These are phyloP conservation scores for Mus pahari DNA, from an alignment of 2,113 vertebrate species.

Conservation along the genomic window DNA sequence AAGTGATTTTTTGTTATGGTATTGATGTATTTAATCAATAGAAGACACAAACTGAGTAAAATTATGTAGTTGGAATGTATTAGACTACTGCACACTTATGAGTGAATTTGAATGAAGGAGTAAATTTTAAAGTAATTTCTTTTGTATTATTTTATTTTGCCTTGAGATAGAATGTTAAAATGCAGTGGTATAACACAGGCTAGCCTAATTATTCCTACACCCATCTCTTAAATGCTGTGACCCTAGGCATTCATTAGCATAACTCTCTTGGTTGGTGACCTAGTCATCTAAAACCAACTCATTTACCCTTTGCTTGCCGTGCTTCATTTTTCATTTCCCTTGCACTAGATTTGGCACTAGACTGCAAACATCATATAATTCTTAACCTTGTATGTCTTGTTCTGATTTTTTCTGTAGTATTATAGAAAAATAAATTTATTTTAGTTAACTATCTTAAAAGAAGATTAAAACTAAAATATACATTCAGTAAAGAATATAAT, in stretches of 20 bases:
- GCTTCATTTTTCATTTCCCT: conserved; percentile 51
- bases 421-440: not conserved
- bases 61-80: conserved; percentile 32
- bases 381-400: not conserved
- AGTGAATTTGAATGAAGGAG: not conserved
- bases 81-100: not conserved
- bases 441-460: conserved; percentile 16
- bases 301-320: conserved; percentile 9
- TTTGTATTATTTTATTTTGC: not conserved
- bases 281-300: conserved; percentile 36
- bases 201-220: not conserved
- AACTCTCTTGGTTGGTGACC: not conserved
- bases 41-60: conserved; percentile 25
- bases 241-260: not conserved
- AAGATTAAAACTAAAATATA: not conserved
- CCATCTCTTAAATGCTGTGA: not conserved
- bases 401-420: not conserved
- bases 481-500: fast-evolving
- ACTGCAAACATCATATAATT: conserved; percentile 21
- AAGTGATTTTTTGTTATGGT: not conserved
- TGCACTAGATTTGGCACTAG: not conserved
- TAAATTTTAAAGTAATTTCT: not conserved
- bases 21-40: conserved; percentile 48
- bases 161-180: not conserved
- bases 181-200: not conserved